Evolutionary conservation across 2,888 invertebrate genomes (phyloP), one percentile per base, ranked within the genome.

Genomic region (Escarpia spicata): DNA sequence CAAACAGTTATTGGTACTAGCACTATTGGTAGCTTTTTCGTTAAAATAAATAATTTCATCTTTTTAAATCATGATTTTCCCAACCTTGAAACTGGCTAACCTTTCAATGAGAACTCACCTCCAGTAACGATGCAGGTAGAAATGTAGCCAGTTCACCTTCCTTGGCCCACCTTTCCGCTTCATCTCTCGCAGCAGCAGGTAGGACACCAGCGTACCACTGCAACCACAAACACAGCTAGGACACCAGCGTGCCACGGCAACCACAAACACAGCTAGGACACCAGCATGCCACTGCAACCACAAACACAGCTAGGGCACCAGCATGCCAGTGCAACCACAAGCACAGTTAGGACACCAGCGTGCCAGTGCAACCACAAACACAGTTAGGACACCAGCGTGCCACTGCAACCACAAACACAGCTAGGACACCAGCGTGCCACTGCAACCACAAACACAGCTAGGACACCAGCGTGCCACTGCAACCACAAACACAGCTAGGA

Each of bases 171-270:
- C 93, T 4, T 89, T 92, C 31, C 93, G 92, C 43, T 93, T 92
- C 75, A 95, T 92, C 43, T 95, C 94, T 58, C 93, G 93, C 92
- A 95, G 92, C 10, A 93, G 91, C 26, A 94, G 92, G 91, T 95
- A 95, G 9, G 94, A 91, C 43, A 95, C 93, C 52, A 95, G 93
- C 2, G 93, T 37, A 10, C 95, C 95, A 93, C 95, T 95, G 94
- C 12, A 94, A 94, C 43, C n/a, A 92, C 15, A 75, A 75, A 19
- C 75, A 75, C 26, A 94, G 92, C 90, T 95, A 95, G 9, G 94
- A 91, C 43, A 95, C 93, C 75, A 95, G 93, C 2, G 93, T 37
- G 10, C 95, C 95, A 93, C 95, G 95, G 94, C 19, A 94, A 94
- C 43, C n/a, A 92, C 31, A 19, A 75, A 0, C 75, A 75, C 26